These are phyloP conservation scores for Meta bourneti DNA, from an alignment of 2,888 invertebrate genomes.

Conservation along the genomic window DNA sequence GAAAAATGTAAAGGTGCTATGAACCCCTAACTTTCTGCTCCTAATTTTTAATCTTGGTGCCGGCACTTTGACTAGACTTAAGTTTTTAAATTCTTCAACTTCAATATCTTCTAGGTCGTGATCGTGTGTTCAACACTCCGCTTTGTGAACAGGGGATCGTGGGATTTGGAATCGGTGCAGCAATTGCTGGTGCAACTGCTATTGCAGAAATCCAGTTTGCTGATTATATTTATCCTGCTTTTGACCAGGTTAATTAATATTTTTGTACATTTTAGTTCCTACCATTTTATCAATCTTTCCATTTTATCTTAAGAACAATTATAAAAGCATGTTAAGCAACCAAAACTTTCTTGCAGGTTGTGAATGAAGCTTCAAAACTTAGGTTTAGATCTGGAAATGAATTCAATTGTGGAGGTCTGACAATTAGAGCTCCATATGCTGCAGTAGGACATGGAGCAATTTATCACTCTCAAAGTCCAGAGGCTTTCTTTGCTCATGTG, in stretches of 20 bases:
- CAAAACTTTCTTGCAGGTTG: constrained; percentile 46
- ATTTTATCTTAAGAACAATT: too few species aligned
- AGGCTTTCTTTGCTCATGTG: constrained; percentile 97
- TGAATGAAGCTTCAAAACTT: constrained; percentile 92
- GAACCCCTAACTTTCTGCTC: too few species aligned
- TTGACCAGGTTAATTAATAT: constrained; percentile 89
- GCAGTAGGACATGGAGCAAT: constrained; percentile 99
- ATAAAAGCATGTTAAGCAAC: neutral
- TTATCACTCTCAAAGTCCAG: constrained; percentile 99
- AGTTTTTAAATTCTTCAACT: too few species aligned
- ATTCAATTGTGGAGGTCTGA: constrained; percentile 94
- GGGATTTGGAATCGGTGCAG: constrained; percentile 97
- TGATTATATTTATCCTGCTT: constrained; percentile 99
- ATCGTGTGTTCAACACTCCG: constrained; percentile 98
- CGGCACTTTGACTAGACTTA: too few species aligned
- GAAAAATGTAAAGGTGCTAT: too few species aligned
- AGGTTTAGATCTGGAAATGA: constrained; percentile 95
- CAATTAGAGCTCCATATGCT: constrained; percentile 95
- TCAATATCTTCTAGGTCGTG: constrained; percentile 83
- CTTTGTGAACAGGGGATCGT: constrained; percentile 98
- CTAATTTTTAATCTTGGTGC: too few species aligned
- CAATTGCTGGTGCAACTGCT: constrained; percentile 93
- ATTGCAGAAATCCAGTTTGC: constrained; percentile 99
- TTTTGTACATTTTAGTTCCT: too few species aligned
- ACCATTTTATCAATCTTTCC: too few species aligned